Base-by-base conservation (phyloP, 2,888 invertebrate species). In the Catocala nupta region DNA sequence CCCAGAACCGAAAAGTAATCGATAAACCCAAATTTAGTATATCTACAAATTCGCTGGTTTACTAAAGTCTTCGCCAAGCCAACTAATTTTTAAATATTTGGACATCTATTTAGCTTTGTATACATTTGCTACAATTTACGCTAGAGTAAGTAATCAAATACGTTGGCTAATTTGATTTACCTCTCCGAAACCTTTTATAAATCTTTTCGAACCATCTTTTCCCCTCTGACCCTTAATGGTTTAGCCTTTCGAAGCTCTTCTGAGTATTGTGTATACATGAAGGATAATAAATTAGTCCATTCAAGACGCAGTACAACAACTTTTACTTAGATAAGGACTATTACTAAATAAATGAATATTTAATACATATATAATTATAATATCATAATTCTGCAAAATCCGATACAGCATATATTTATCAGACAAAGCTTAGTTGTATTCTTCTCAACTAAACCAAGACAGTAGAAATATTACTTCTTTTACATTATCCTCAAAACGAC, bases 241-340 rank as follows among this genome's bases (percentile, higher is more conserved):
- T 45, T 52, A 33, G 52, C 44, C 47, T 65, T 66, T 62, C 12
- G 10, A 72, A 66, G 44, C 25, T 49, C 25, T 64, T 66, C 52
- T 52, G 50, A 61, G 59, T 56, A 49, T 54, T 57, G 52, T 45
- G 59, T 59, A 62, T 11, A 9, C 43, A 7, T 62, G 25, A 45
- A 34, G 43, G 53, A 62, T 64, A 59, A 62, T 71, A 61, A 70
- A 75, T 72, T 60, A 61, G 58, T 63, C 63, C 68, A 62, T 65
- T 49, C 39, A 43, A 57, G 48, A 50, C 12, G 33, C 12, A 13
- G n/a, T 36, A 48, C 5, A 47, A 47, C 5, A 10, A 34, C 36
- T 39, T 39, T 8, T 9, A 1, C 9, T 7, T 39, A 39, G 5
- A 9, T 39, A 7, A 39, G 36, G 36, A 39, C 36, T 36, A 36